Percentiles rank a stretch among this genome's conserved stretches.
Conservation (phyloP, 1,140 invertebrate species). For the Zaprionus africanus region DNA sequence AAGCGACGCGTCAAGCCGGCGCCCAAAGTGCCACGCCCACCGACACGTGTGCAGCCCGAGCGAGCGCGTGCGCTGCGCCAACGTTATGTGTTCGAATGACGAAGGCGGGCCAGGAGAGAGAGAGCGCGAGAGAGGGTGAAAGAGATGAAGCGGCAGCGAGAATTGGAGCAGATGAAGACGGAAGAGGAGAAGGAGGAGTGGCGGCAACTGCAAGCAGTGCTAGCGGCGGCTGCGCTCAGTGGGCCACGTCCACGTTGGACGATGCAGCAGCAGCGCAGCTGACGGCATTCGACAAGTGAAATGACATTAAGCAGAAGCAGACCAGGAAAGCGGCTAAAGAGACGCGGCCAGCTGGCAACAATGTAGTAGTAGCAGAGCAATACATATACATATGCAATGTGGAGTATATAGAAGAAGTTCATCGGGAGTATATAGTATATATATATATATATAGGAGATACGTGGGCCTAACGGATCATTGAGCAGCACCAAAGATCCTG, state of each 20-base stretch:
- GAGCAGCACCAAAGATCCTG: conserved; percentile 69
- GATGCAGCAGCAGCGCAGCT: conserved; percentile 42
- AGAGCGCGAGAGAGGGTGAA: not conserved
- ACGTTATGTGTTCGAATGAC: conserved; percentile 70
- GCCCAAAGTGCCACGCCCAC: conserved; percentile 47
- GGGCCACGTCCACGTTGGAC: conserved; percentile 8
- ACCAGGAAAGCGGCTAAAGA: conserved; percentile 6
- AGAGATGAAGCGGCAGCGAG: not conserved
- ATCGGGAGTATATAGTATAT: too few species aligned
- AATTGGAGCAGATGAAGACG: not conserved
- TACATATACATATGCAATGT: not conserved
- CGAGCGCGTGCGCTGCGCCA: conserved; percentile 67
- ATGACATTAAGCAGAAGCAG: conserved; percentile 16
- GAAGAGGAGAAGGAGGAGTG: conserved; percentile 15
- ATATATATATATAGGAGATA: not conserved
- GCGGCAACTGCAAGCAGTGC: conserved; percentile 48
- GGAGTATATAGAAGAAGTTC: not conserved
- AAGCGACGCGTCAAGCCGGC: conserved; percentile 17
- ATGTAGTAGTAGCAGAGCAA: conserved; percentile 19
- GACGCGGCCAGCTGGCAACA: conserved; percentile 18
- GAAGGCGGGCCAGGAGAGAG: not conserved
- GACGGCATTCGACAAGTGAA: conserved; percentile 31
- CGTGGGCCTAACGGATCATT: conserved; percentile 49
- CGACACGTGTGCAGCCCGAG: conserved; percentile 65
- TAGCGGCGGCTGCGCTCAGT: conserved; percentile 25